A percentile compares a stretch with the other conserved stretches of the same genome.
These are phyloP conservation scores for Noturus placidus DNA, from an alignment of 2,113 vertebrate species.

Conservation along the genomic window DNA sequence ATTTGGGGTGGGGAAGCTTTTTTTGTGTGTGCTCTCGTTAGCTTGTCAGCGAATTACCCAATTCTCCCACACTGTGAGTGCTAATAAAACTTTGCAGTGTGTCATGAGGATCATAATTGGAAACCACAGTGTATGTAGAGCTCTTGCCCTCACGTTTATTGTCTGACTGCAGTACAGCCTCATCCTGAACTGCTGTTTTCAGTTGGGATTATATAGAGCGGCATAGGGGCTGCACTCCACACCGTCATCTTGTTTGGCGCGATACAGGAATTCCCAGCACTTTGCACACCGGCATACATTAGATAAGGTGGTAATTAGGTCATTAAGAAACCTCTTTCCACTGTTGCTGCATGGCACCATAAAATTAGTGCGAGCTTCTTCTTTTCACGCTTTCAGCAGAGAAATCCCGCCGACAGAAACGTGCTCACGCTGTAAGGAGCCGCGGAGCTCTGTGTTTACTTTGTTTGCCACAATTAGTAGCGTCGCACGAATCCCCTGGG, in stretches of 20 bases:
- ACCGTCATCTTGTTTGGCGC: neutral
- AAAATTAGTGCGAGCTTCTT: conserved; percentile 20
- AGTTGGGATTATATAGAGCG: neutral
- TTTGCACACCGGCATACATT: conserved; percentile 21
- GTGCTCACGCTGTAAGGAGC: conserved; percentile 22
- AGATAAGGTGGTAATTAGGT: conserved; percentile 51
- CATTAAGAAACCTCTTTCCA: conserved; percentile 34
- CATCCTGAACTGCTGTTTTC: neutral
- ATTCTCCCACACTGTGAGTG: neutral
- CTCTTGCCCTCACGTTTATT: neutral
- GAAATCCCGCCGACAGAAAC: neutral
- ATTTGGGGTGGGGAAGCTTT: neutral
- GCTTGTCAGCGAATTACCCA: neutral
- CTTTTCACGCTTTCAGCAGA: conserved; percentile 13
- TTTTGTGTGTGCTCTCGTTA: neutral
- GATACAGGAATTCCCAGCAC: neutral
- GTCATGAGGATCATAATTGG: neutral
- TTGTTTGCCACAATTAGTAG: conserved; percentile 11
- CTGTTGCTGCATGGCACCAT: conserved; percentile 15
- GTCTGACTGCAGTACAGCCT: neutral
- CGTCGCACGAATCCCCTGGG: neutral
- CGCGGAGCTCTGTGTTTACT: neutral
- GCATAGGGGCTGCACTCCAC: neutral
- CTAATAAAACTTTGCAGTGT: conserved; percentile 2
- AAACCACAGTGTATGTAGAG: neutral